Evolutionary conservation across 1,140 invertebrate genomes (phyloP).

Genomic region (Choristoneura fumiferana): DNA sequence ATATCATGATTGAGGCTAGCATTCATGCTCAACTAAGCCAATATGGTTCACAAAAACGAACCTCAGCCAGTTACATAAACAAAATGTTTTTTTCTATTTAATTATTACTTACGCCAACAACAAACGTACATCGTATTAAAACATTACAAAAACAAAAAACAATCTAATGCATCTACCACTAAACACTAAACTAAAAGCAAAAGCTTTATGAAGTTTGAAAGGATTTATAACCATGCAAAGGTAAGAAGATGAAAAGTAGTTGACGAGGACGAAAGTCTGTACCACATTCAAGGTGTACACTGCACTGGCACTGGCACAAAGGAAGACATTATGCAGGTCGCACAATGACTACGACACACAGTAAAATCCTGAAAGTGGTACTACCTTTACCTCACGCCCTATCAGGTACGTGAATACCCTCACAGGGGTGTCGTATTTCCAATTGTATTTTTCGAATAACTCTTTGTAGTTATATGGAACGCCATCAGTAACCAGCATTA

Average conservation of each 20-base stretch:
- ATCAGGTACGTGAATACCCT: conserved; percentile 99
- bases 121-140: no score
- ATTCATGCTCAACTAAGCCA: no score
- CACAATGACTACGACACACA: conserved; percentile 77
- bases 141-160: conserved; percentile 12
- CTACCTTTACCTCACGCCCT: conserved; percentile 89
- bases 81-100: no score
- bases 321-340: conserved; percentile 73
- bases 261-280: conserved; percentile 35
- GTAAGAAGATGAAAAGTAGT: conserved; percentile 37
- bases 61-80: no score
- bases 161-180: conserved; percentile 15
- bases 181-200: conserved; percentile 26
- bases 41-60: no score
- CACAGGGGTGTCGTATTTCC: conserved; percentile 87
- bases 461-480: conserved; percentile 96
- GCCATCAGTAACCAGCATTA: conserved; percentile 99
- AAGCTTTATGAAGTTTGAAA: conserved; percentile 2
- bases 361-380: conserved; percentile 75
- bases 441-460: conserved; percentile 94
- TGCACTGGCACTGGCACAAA: conserved; percentile 65
- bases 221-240: conserved; percentile 19
- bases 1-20: no score
- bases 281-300: conserved; percentile 69
- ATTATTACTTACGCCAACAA: no score